Conservation (phyloP, 1,140 invertebrate species). For the Nymphalis io region DNA sequence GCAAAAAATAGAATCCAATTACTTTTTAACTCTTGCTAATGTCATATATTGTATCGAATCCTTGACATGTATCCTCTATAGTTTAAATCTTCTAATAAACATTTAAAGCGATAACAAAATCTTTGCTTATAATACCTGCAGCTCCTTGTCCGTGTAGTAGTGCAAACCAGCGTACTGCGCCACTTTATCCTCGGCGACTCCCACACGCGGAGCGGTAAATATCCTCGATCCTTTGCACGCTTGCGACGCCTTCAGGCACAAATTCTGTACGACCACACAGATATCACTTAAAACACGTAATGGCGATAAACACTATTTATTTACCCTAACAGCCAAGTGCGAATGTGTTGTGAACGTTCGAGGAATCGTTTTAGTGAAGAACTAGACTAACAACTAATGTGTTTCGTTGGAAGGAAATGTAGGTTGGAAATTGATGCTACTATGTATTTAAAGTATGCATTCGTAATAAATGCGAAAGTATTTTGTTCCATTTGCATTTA, state of each 20-base stretch:
- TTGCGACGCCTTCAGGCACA: slow-evolving; percentile 93
- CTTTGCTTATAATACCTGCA: slow-evolving; percentile 82
- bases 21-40: neutral
- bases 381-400: slow-evolving; percentile 3
- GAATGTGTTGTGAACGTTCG: slow-evolving; percentile 27
- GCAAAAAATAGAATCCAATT: too few relatives aligned
- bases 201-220: slow-evolving; percentile 90
- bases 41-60: too few relatives aligned
- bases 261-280: slow-evolving; percentile 83
- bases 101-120: too few relatives aligned
- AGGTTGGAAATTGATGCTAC: neutral
- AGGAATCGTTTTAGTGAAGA: slow-evolving; percentile 26
- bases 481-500: too few relatives aligned
- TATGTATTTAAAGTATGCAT: neutral
- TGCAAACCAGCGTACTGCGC: slow-evolving; percentile 94
- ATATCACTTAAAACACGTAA: slow-evolving; percentile 47
- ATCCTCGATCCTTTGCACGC: slow-evolving; percentile 90
- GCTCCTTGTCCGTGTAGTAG: slow-evolving; percentile 96
- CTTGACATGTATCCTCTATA: too few relatives aligned
- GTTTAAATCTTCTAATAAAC: too few relatives aligned
- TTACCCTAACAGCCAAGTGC: slow-evolving; percentile 37
- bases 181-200: slow-evolving; percentile 93
- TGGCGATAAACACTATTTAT: slow-evolving; percentile 43
- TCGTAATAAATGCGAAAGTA: neutral
- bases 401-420: slow-evolving; percentile 7